Evolutionary conservation across 2,113 vertebrate species (phyloP).

Genomic region (Elephas maximus): DNA sequence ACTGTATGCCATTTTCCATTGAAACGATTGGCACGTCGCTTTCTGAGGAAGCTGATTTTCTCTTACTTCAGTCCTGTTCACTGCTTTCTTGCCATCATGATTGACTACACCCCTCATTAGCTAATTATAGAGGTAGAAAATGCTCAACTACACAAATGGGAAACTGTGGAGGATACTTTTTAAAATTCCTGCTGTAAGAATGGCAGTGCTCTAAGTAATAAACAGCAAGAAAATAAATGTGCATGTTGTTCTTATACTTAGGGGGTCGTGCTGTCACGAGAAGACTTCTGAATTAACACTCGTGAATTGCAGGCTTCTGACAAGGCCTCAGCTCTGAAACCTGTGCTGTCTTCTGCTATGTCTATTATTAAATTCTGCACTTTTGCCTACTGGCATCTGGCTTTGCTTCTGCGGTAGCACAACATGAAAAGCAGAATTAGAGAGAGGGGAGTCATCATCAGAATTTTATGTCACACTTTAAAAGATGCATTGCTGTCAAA

Average conservation of each 20-base stretch:
- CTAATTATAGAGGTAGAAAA: constrained; percentile 33
- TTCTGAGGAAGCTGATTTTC: background rate
- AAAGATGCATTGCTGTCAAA: background rate
- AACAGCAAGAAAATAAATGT: constrained; percentile 35
- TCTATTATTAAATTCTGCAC: background rate
- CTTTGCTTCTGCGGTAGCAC: background rate
- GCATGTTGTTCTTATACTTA: background rate
- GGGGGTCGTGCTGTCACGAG: background rate
- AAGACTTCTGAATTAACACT: background rate
- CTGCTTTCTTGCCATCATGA: background rate
- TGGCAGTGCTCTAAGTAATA: background rate
- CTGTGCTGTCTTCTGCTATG: fast-evolving
- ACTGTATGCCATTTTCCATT: background rate
- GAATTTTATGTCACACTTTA: background rate
- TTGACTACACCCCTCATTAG: background rate
- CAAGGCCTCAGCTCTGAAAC: background rate
- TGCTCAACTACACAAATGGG: background rate
- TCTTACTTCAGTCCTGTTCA: background rate
- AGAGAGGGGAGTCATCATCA: background rate
- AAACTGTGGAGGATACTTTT: background rate
- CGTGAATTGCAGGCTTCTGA: background rate
- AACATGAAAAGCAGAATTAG: background rate
- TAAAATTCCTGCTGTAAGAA: constrained; percentile 8
- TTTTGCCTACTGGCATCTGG: background rate
- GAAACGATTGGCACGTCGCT: background rate